A percentile compares a stretch with the other conserved stretches of the same genome.
These are phyloP conservation scores for Eurosta solidaginis DNA, from an alignment of 1,140 invertebrate species.

Conservation along the genomic window DNA sequence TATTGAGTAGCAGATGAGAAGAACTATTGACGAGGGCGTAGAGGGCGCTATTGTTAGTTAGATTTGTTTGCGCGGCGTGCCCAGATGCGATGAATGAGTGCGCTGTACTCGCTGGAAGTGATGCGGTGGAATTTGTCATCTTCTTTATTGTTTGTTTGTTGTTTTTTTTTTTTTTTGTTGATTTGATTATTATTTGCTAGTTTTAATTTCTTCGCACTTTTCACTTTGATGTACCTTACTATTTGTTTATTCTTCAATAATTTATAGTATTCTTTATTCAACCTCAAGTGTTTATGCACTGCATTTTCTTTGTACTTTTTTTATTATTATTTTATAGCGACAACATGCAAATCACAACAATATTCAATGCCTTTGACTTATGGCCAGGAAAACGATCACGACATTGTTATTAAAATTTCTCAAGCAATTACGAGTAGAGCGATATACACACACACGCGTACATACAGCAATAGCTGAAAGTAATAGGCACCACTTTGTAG, in stretches of 20 bases:
- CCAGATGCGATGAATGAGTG: too few relatives aligned
- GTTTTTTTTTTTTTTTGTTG: too few relatives aligned
- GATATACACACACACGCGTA: too few relatives aligned
- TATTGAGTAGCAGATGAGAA: not conserved
- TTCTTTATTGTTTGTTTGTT: too few relatives aligned
- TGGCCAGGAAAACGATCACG: not conserved
- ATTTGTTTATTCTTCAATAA: not conserved
- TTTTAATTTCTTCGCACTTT: not conserved
- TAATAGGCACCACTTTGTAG: too few relatives aligned
- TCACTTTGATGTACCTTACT: not conserved
- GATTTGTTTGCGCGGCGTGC: conserved; percentile 41
- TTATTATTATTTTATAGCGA: not conserved
- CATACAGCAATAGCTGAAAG: too few relatives aligned
- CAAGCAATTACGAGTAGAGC: not conserved
- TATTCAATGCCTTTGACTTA: not conserved
- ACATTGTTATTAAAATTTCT: not conserved
- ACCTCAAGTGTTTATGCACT: not conserved
- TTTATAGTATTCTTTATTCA: conserved; percentile 10
- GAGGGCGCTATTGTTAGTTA: not conserved
- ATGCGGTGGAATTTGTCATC: too few relatives aligned
- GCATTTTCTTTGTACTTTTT: not conserved
- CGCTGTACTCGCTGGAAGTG: too few relatives aligned
- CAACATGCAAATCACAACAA: conserved; percentile 7
- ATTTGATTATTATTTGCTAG: not conserved
- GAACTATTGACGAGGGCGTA: not conserved